Evolutionary conservation across 2,888 invertebrate genomes (phyloP).

Genomic region (Schizotus pectinicornis): DNA sequence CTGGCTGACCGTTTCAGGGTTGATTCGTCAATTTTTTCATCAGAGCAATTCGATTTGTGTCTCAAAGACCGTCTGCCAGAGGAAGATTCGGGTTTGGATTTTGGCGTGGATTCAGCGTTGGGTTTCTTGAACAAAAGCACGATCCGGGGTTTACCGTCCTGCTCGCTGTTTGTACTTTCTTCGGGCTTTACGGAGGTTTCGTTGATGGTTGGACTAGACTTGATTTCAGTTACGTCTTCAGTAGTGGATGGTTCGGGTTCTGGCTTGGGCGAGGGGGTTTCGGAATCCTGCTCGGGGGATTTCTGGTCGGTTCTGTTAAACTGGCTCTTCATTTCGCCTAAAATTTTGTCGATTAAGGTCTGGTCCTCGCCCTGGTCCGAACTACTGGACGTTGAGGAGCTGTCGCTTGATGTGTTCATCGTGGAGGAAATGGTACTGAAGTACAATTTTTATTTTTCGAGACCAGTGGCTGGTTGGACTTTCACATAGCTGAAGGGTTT

Average conservation of each 20-base stretch:
- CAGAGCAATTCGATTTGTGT: slow-evolving; percentile 37
- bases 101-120: slow-evolving; percentile 47
- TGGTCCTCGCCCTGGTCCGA: slow-evolving; percentile 16
- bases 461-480: no score
- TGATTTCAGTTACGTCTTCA: slow-evolving; percentile 4
- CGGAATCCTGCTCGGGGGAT: neutral
- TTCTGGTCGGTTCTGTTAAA: slow-evolving; percentile 59
- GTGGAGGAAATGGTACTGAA: neutral
- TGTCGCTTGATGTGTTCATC: slow-evolving; percentile 5
- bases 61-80: slow-evolving; percentile 55
- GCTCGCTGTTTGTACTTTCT: slow-evolving; percentile 25
- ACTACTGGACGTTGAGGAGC: slow-evolving; percentile 5
- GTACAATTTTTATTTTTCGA: no score
- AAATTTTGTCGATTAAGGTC: slow-evolving; percentile 49
- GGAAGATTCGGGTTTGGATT: slow-evolving; percentile 52
- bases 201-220: slow-evolving; percentile 14
- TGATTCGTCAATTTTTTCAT: slow-evolving; percentile 48
- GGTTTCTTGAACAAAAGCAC: slow-evolving; percentile 40
- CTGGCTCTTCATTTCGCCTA: slow-evolving; percentile 55
- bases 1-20: slow-evolving; percentile 69
- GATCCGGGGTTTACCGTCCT: slow-evolving; percentile 28
- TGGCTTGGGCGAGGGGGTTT: slow-evolving; percentile 1
- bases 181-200: slow-evolving; percentile 26
- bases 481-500: no score
- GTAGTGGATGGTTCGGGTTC: slow-evolving; percentile 14